Conservation (phyloP, 2,113 vertebrate genomes). For the Pampusana beccarii region DNA sequence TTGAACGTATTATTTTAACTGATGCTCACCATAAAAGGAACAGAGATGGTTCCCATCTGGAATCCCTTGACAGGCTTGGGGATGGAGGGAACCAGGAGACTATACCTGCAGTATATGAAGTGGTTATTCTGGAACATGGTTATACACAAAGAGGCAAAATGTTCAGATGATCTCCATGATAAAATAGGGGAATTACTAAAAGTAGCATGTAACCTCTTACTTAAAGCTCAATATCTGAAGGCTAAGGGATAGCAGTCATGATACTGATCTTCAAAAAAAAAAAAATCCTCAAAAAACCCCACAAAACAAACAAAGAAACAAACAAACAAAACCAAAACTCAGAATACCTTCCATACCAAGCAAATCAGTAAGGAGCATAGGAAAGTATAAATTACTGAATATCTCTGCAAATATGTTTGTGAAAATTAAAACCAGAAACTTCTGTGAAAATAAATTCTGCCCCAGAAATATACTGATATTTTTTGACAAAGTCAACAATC, state of each 20-base stretch:
- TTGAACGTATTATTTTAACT: background rate
- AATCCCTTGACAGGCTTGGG: background rate
- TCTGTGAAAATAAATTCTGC: background rate
- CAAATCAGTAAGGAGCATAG: background rate
- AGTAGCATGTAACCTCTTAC: background rate
- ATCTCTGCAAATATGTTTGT: background rate
- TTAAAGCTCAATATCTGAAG: background rate
- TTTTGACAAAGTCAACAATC: background rate
- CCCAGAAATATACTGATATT: background rate
- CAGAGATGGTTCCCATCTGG: background rate
- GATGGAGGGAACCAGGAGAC: background rate
- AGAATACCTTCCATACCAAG: background rate
- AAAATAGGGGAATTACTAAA: background rate
- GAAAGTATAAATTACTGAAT: background rate
- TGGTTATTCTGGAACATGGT: background rate
- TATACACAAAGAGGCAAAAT: background rate
- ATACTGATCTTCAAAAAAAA: background rate
- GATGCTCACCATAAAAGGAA: background rate
- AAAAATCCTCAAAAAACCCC: too few species aligned
- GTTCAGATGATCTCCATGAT: background rate
- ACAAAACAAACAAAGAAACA: background rate
- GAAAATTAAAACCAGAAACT: background rate
- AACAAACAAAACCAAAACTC: background rate
- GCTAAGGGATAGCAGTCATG: background rate
- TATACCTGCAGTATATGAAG: background rate